These are phyloP conservation scores for Heterodera filipjevi DNA, from an alignment of 2,888 invertebrate genomes.

Conservation along the genomic window DNA sequence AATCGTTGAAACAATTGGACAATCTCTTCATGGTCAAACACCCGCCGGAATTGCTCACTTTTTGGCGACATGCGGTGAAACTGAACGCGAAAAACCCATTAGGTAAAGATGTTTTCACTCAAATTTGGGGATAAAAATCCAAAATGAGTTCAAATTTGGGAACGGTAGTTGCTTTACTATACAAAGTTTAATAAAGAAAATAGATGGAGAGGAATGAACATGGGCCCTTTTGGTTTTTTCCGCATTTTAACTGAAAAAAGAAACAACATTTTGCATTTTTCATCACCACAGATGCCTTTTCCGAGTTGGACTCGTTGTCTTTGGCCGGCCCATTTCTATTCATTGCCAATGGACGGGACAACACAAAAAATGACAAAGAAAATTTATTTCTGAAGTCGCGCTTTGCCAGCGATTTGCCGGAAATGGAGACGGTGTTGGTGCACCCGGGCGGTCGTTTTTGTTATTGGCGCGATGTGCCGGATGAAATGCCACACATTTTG, in stretches of 20 bases:
- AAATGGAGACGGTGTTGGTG: constrained; percentile 75
- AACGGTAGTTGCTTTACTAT: too few relatives aligned
- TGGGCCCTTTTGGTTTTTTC: too few relatives aligned
- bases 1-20: constrained; percentile 24
- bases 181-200: too few relatives aligned
- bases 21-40: constrained; percentile 31
- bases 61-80: constrained; percentile 31
- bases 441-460: constrained; percentile 47
- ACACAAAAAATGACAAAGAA: constrained; percentile 51
- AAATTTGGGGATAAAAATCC: too few relatives aligned
- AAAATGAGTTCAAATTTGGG: too few relatives aligned
- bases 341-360: background rate
- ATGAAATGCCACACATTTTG: constrained; percentile 7
- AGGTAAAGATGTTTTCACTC: background rate
- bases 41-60: constrained; percentile 26
- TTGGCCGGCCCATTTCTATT: constrained; percentile 75
- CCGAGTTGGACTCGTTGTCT: constrained; percentile 18
- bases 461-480: constrained; percentile 48
- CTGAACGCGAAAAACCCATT: constrained; percentile 27
- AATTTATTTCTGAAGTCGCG: constrained; percentile 67
- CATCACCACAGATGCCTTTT: constrained; percentile 38
- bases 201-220: too few relatives aligned
- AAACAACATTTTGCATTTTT: background rate
- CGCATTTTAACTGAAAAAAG: too few relatives aligned
- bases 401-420: constrained; percentile 90